Conservation (phyloP, 2,797 vertebrate species). For the Sebastes nivosus region DNA sequence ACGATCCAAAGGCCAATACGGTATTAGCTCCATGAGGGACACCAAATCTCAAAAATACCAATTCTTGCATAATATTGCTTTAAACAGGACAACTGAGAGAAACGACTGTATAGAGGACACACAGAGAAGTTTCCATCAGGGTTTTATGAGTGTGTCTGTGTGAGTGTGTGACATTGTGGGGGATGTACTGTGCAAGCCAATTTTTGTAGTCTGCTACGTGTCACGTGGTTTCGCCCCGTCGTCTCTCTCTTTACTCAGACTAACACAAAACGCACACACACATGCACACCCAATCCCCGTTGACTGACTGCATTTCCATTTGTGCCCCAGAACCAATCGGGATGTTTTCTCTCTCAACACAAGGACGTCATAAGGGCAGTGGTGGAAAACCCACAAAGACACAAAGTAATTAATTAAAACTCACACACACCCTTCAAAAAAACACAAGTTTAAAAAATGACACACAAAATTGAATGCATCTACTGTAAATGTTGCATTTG, state of each 20-base stretch:
- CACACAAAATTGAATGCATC: background rate
- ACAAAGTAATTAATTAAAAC: slow-evolving; percentile 2
- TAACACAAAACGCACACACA: background rate
- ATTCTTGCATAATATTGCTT: background rate
- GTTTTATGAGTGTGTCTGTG: background rate
- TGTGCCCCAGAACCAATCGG: slow-evolving; percentile 36
- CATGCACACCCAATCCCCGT: background rate
- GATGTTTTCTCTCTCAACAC: background rate
- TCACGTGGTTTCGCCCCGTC: background rate
- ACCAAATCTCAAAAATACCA: background rate
- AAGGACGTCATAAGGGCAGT: background rate
- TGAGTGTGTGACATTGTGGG: slow-evolving; percentile 9
- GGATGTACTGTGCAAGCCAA: background rate
- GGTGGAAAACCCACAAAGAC: background rate
- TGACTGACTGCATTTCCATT: slow-evolving; percentile 29
- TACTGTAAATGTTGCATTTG: background rate
- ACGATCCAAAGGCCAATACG: no score
- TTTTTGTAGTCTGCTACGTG: slow-evolving; percentile 16
- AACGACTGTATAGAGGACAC: background rate
- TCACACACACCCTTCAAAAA: background rate
- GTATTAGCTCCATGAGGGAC: background rate
- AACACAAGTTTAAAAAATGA: background rate
- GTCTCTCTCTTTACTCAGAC: slow-evolving; percentile 1
- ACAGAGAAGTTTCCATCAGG: background rate
- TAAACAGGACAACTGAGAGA: background rate